phyloP scores from a whole-genome alignment of 2,797 vertebrate species.

The Rallus crepitans region DNA sequence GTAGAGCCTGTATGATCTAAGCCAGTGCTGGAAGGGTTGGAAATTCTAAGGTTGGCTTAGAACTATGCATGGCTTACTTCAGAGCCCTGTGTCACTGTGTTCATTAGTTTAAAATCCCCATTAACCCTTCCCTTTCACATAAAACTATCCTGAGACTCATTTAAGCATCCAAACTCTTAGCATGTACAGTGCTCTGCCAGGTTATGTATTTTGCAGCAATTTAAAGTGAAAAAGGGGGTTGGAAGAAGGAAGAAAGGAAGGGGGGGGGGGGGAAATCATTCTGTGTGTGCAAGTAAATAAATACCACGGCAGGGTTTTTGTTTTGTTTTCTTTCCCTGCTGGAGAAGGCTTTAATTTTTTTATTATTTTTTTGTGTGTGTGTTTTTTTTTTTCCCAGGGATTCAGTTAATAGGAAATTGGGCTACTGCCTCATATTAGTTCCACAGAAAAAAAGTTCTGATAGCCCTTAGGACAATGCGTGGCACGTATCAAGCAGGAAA shows the following conservation, averaged over 20 bases:
- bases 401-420: slow-evolving; percentile 44
- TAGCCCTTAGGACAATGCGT: slow-evolving; percentile 10
- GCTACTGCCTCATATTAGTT: neutral
- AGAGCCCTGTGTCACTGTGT: slow-evolving; percentile 82
- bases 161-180: slow-evolving; percentile 66
- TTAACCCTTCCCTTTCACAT: slow-evolving; percentile 80
- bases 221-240: slow-evolving; percentile 23
- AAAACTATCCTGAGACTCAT: slow-evolving; percentile 74
- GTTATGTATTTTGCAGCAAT: slow-evolving; percentile 55
- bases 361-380: neutral
- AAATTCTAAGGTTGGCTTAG: slow-evolving; percentile 85
- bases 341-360: neutral
- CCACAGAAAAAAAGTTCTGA: slow-evolving; percentile 27
- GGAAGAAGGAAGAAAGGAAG: no score
- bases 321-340: neutral
- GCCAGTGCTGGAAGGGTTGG: slow-evolving; percentile 82
- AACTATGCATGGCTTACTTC: slow-evolving; percentile 84
- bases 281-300: slow-evolving; percentile 47
- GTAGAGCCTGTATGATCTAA: slow-evolving; percentile 87
- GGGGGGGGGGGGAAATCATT: neutral
- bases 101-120: slow-evolving; percentile 84
- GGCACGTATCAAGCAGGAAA: neutral
- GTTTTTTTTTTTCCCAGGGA: neutral
- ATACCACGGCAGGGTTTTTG: neutral
- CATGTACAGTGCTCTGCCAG: slow-evolving; percentile 9